A percentile compares a stretch with the other conserved stretches of the same genome.
Conservation (phyloP, 2,113 vertebrate species). For the Plotosus lineatus region DNA sequence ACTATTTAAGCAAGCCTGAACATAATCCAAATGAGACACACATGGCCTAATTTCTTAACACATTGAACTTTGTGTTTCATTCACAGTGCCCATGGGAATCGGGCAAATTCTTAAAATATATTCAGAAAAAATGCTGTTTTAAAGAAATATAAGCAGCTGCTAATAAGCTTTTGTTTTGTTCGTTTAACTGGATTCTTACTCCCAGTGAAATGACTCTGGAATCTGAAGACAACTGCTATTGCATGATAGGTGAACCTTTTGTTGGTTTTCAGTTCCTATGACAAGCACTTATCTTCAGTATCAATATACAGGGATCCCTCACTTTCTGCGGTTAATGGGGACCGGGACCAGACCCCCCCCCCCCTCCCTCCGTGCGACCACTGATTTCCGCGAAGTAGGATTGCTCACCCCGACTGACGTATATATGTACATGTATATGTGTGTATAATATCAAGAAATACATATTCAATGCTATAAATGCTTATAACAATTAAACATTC, state of each 20-base stretch:
- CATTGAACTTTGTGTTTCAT: constrained; percentile 1
- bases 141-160: not conserved
- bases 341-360: too few species aligned
- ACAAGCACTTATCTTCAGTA: not conserved
- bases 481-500: too few species aligned
- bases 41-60: constrained; percentile 27
- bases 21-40: constrained; percentile 19
- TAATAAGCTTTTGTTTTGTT: not conserved
- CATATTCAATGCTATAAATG: too few species aligned
- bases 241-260: not conserved
- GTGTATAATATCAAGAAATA: too few species aligned
- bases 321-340: too few species aligned
- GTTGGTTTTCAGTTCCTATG: too few species aligned
- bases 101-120: not conserved
- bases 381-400: too few species aligned
- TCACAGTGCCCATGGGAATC: not conserved
- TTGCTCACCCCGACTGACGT: too few species aligned
- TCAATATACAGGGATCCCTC: constrained; percentile 8
- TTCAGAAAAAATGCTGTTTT: not conserved
- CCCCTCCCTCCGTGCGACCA: too few species aligned
- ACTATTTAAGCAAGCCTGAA: constrained; percentile 35
- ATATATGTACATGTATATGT: too few species aligned
- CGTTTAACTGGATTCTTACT: not conserved
- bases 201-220: not conserved
- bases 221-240: not conserved